Percentiles rank a stretch among this genome's conserved stretches.
Conservation (phyloP, 2,113 vertebrate species). For the Anguilla rostrata region DNA sequence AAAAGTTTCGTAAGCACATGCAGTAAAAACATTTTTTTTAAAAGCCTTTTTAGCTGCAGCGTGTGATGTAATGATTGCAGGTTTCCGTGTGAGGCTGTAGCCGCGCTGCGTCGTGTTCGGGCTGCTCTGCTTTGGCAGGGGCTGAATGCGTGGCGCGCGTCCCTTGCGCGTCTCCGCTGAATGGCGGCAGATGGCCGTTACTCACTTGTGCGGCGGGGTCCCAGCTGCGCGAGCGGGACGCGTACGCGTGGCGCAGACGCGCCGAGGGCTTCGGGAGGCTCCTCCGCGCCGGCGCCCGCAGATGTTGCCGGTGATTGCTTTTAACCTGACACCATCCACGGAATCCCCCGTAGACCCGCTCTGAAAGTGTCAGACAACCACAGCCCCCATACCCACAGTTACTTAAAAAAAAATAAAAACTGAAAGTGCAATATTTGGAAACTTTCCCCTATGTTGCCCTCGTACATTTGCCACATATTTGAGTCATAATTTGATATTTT, state of each 20-base stretch:
- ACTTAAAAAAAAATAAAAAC: too few relatives aligned
- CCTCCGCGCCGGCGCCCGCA: not conserved
- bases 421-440: not conserved
- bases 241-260: not conserved
- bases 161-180: not conserved
- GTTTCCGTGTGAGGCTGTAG: not conserved
- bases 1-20: too few relatives aligned
- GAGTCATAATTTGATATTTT: not conserved
- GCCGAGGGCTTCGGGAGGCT: not conserved
- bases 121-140: not conserved
- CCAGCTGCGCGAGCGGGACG: not conserved
- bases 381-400: too few relatives aligned
- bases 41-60: too few relatives aligned
- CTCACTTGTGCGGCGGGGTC: not conserved
- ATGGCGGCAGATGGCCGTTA: not conserved
- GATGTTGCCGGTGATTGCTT: not conserved
- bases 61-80: too few relatives aligned
- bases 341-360: not conserved
- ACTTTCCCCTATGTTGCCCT: not conserved
- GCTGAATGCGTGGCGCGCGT: not conserved
- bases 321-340: not conserved
- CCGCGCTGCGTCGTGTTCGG: not conserved
- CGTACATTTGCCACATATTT: not conserved
- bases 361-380: not conserved
- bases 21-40: not conserved